phyloP scores from a whole-genome alignment of 2,797 vertebrate genomes.

The Danio choprae region DNA sequence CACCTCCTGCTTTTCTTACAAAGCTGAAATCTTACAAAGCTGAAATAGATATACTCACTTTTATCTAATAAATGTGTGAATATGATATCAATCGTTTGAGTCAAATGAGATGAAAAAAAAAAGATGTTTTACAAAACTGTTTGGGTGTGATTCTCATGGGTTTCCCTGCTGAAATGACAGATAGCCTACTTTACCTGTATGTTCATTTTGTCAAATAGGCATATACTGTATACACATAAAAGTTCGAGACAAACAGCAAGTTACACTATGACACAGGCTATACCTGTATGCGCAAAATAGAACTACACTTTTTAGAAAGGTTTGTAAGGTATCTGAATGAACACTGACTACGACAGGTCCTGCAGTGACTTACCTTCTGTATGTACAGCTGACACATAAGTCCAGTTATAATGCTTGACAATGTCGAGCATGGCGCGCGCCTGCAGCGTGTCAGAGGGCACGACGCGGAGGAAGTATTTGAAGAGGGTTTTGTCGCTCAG shows the following conservation, averaged over 20 bases:
- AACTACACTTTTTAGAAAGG: background rate
- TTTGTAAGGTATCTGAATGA: background rate
- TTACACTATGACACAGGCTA: no score
- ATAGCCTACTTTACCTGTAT: background rate
- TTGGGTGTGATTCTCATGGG: no score
- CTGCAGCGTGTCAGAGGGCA: slow-evolving; percentile 95
- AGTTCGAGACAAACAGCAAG: no score
- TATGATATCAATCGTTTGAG: background rate
- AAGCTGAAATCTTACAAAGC: background rate
- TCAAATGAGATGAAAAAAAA: background rate
- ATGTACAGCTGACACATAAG: slow-evolving; percentile 97
- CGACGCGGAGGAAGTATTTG: slow-evolving; percentile 97
- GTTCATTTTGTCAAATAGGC: no score
- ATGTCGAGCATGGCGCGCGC: slow-evolving; percentile 97
- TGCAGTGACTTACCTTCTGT: slow-evolving; percentile 89
- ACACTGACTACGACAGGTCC: background rate
- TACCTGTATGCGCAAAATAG: no score
- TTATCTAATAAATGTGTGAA: background rate
- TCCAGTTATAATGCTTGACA: slow-evolving; percentile 98
- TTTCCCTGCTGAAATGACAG: no score
- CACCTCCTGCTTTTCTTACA: background rate
- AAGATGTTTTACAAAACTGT: background rate
- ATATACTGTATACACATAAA: no score
- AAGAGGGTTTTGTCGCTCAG: slow-evolving; percentile 98
- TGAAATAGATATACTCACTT: background rate